A percentile compares a stretch with the other conserved stretches of the same genome.
Conservation (phyloP, 2,113 vertebrate species). For the Pituophis catenifer region DNA sequence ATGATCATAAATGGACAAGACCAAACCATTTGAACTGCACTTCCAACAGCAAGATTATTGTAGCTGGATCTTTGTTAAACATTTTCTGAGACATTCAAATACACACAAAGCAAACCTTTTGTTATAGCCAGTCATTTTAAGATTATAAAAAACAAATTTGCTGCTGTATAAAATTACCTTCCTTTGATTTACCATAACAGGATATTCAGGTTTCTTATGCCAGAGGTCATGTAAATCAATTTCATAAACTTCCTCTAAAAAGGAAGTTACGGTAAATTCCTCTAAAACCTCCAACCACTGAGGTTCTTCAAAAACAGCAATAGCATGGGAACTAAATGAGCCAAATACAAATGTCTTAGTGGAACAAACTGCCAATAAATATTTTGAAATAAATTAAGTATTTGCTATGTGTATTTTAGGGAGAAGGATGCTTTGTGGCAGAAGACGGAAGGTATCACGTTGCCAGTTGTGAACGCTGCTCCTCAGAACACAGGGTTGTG, state of each 20-base stretch:
- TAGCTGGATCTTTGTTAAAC: neutral
- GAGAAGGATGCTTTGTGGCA: constrained; percentile 75
- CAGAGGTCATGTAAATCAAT: neutral
- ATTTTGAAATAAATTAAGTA: neutral
- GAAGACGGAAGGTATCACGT: constrained; percentile 63
- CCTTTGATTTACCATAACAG: neutral
- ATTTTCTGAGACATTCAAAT: neutral
- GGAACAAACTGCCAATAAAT: neutral
- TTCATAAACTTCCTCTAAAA: neutral
- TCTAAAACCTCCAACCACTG: neutral
- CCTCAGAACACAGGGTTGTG: constrained; percentile 45
- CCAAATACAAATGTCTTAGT: neutral
- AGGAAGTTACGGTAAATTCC: neutral
- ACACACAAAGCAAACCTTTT: neutral
- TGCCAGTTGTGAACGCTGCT: rapidly evolving
- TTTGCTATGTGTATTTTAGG: constrained; percentile 31
- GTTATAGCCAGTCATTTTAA: neutral
- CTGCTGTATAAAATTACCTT: neutral
- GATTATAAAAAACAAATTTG: neutral
- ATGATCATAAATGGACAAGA: neutral
- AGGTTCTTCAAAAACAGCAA: neutral
- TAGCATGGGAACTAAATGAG: neutral
- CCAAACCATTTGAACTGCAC: neutral
- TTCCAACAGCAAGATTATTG: neutral
- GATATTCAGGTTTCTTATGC: neutral